These are phyloP conservation scores for Cyphomyrus discorhynchus DNA, from an alignment of 2,113 vertebrate genomes.

Conservation along the genomic window DNA sequence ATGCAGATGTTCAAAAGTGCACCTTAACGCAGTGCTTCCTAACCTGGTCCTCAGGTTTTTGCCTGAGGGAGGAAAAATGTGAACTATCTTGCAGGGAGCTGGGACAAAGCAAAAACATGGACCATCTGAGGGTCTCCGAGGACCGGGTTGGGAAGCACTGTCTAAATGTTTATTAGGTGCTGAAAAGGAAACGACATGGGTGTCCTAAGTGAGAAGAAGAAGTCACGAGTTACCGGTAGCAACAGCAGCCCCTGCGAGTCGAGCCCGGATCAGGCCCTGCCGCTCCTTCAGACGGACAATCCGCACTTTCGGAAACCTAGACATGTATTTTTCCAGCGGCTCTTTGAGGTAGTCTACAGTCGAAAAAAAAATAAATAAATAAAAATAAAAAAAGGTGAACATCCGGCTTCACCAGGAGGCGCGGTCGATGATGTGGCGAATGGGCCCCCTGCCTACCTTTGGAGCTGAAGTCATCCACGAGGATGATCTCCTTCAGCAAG, in stretches of 20 bases:
- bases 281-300: conserved; percentile 81
- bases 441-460: conserved; percentile 62
- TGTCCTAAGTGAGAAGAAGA: not conserved
- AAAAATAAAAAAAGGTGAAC: not conserved
- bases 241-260: conserved; percentile 73
- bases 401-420: not conserved
- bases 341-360: conserved; percentile 75
- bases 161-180: not conserved
- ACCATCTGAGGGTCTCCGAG: not conserved
- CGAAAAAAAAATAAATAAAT: not conserved
- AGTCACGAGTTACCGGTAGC: conserved; percentile 68
- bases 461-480: conserved; percentile 91
- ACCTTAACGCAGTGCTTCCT: not conserved
- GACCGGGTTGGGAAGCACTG: not conserved
- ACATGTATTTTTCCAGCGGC: conserved; percentile 79
- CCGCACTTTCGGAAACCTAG: conserved; percentile 77
- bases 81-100: not conserved
- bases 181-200: not conserved
- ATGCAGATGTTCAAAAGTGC: not conserved
- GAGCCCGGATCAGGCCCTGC: conserved; percentile 85
- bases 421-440: not conserved
- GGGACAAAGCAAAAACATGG: not conserved
- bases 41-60: not conserved
- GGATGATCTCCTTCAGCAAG: conserved; percentile 79
- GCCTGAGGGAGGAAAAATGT: not conserved